These are phyloP conservation scores for Asbolus verrucosus DNA, from an alignment of 1,140 invertebrate genomes.

Conservation along the genomic window DNA sequence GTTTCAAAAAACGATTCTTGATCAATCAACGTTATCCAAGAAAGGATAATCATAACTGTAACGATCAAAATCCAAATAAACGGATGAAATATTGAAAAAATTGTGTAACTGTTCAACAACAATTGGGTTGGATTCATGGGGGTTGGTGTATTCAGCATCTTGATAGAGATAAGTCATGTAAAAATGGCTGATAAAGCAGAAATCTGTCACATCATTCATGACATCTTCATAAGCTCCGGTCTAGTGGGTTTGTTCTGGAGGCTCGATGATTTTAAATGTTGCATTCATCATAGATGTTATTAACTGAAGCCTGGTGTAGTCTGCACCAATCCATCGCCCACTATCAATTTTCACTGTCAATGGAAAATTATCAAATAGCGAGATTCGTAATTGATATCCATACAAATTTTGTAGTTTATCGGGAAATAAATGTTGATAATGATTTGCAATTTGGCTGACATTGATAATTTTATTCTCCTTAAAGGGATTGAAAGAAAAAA, in stretches of 20 bases:
- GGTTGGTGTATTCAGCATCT: conserved; percentile 21
- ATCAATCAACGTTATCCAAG: background rate
- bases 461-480: background rate
- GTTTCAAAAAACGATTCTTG: background rate
- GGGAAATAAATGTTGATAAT: background rate
- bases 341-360: background rate
- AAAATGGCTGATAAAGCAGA: conserved; percentile 33
- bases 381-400: conserved; percentile 23
- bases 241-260: background rate
- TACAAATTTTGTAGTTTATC: conserved; percentile 29
- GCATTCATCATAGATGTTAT: conserved; percentile 14
- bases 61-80: background rate
- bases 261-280: conserved; percentile 8
- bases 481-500: conserved; percentile 9
- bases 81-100: background rate
- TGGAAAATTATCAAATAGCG: background rate
- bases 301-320: background rate
- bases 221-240: conserved; percentile 20
- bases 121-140: background rate
- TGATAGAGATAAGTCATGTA: background rate
- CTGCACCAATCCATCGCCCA: conserved; percentile 9
- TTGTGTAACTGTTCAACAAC: background rate
- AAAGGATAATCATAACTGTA: background rate
- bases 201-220: conserved; percentile 6
- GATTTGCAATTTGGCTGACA: too few relatives aligned